Conservation (phyloP, 2,113 vertebrate species). For the Phyllostomus hastatus region DNA sequence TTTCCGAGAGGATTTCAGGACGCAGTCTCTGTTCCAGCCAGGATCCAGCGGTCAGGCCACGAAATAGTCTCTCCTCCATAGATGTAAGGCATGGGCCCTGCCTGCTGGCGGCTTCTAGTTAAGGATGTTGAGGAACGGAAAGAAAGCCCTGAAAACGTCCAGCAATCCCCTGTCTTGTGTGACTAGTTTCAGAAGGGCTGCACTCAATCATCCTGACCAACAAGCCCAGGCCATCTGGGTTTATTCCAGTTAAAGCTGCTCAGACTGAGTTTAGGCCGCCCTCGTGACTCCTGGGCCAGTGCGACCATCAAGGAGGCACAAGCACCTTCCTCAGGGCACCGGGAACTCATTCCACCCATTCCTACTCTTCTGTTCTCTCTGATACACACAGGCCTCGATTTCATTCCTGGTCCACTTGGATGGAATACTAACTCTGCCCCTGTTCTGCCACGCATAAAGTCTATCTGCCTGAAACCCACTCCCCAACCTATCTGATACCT, state of each 20-base stretch:
- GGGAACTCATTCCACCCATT: background rate
- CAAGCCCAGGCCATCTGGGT: background rate
- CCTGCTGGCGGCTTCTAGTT: background rate
- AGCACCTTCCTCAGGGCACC: background rate
- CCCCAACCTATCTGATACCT: background rate
- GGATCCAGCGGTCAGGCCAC: background rate
- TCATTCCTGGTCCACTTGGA: background rate
- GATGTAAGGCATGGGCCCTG: background rate
- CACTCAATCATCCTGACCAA: background rate
- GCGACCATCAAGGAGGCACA: background rate
- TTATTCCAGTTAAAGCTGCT: constrained; percentile 78
- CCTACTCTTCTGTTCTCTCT: background rate
- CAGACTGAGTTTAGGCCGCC: constrained; percentile 67
- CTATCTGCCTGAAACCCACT: background rate
- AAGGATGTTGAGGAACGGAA: background rate
- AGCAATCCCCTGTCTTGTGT: background rate
- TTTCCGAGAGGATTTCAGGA: background rate
- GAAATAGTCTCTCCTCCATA: background rate
- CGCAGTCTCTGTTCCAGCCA: background rate
- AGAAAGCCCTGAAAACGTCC: background rate
- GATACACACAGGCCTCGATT: background rate
- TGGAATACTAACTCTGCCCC: background rate
- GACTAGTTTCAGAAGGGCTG: background rate
- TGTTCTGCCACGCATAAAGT: background rate
- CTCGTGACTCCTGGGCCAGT: constrained; percentile 59